Percentiles rank a stretch among this genome's conserved stretches.
These are phyloP conservation scores for Neocrepidodera transversa DNA, from an alignment of 2,888 invertebrate genomes.

Conservation along the genomic window DNA sequence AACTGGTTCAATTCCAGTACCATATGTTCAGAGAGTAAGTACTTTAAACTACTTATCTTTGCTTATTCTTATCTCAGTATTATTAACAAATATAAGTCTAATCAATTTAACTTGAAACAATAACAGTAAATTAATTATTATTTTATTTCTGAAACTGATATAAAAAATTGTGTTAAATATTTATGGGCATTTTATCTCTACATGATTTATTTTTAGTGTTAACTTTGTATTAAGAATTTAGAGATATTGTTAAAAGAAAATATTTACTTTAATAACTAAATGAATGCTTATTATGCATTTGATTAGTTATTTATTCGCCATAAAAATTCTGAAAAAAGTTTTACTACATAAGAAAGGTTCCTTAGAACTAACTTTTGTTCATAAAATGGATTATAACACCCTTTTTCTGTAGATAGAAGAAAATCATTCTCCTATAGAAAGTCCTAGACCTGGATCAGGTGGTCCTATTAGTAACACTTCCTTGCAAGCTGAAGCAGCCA, in stretches of 20 bases:
- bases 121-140: constrained; percentile 2
- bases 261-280: neutral
- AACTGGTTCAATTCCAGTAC: constrained; percentile 94
- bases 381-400: too few relatives aligned
- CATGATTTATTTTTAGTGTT: constrained; percentile 5
- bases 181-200: neutral
- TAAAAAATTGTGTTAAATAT: neutral
- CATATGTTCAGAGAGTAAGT: constrained; percentile 85
- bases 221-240: neutral
- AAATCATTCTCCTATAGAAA: constrained; percentile 56
- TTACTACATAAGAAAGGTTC: too few relatives aligned
- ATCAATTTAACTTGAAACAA: constrained; percentile 7
- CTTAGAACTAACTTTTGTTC: too few relatives aligned
- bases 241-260: neutral
- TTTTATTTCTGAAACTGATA: neutral
- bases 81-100: constrained; percentile 3
- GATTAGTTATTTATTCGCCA: too few relatives aligned
- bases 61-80: constrained; percentile 1
- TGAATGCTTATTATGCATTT: too few relatives aligned
- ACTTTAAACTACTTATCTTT: neutral
- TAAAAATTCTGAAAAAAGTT: too few relatives aligned
- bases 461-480: constrained; percentile 50
- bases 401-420: constrained; percentile 64
- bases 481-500: constrained; percentile 57
- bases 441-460: constrained; percentile 57